Evolutionary conservation across 2,888 invertebrate species (phyloP), one percentile per base, ranked within the genome.

Genomic region (Clusia tigrina): DNA sequence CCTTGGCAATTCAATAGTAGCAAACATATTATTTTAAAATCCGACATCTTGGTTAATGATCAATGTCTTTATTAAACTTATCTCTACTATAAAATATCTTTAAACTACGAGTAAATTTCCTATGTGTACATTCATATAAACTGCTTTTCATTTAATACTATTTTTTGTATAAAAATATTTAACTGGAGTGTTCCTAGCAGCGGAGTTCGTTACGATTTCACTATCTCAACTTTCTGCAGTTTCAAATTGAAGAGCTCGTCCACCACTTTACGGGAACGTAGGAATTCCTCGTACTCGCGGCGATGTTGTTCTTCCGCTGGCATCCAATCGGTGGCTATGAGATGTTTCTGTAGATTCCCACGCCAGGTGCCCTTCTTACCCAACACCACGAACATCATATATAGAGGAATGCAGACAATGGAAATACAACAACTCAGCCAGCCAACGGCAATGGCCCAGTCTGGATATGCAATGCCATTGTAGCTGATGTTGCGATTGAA

Each of bases 401-500:
- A 90, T 2, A 85, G 74, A 1, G 95, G 96, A 71, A 96, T 92
- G 74, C 90, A 91, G 0, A 90, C 78, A 67, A 94, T 90, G 0
- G 95, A 95, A 2, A 85, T 70, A 1, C 86, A 78, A 54, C 91
- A 91, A 1, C 90, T 87, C 48, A 83, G 75, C 93, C 92, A 93
- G 2, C 91, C 87, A 57, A 86, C 24, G 69, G 79, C 78, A 22
- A 85, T 85, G 51, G 85, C 89, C 91, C 87, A 90, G 71, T 85
- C 70, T 12, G 90, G 87, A 86, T 86, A 86, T 71, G 77, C 15
- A 1, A 71, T 60, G 6, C 67, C 70, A 55, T 82, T 85, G 69
- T 89, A 90, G 1, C 87, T 85, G 25, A 88, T 81, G 54, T 86
- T 84, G 1, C 88, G 86, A 71, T 87, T 87, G 76, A 88, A 89